Percentiles rank a stretch among this genome's conserved stretches.
Conservation (phyloP, 2,888 invertebrate species). For the Andrena bicolor region DNA sequence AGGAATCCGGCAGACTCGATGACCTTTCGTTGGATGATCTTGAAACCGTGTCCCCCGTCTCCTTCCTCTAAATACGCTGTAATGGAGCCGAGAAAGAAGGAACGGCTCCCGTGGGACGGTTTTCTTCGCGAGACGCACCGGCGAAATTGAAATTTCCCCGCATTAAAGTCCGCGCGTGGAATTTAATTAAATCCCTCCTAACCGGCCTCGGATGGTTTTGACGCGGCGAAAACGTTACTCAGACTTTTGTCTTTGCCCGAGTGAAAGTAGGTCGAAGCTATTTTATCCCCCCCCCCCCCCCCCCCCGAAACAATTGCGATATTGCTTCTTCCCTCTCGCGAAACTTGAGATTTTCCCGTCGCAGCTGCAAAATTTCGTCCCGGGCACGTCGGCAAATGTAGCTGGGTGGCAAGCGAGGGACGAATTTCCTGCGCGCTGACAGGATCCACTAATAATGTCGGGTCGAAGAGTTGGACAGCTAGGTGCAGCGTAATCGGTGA, state of each 20-base stretch:
- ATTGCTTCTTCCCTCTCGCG: neutral
- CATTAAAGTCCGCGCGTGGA: conserved; percentile 39
- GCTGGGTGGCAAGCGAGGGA: too few species aligned
- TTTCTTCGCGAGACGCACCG: conserved; percentile 24
- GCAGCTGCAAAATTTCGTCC: neutral
- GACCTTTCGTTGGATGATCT: neutral
- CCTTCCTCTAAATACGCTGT: conserved; percentile 2
- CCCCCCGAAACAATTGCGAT: neutral
- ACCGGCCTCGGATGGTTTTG: conserved; percentile 11
- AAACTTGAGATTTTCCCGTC: neutral
- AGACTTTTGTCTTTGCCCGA: conserved; percentile 1
- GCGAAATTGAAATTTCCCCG: conserved; percentile 55
- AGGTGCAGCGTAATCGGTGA: neutral
- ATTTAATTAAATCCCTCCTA: conserved; percentile 63
- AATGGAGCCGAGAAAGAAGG: conserved; percentile 20
- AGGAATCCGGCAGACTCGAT: too few species aligned
- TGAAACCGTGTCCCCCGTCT: neutral
- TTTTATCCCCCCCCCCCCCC: neutral
- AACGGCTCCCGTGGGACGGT: conserved; percentile 38
- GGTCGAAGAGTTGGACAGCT: neutral
- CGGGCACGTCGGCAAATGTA: neutral
- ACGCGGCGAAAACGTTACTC: conserved; percentile 33
- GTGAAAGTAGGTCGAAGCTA: neutral
- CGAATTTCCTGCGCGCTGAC: too few species aligned
- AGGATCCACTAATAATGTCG: too few species aligned